phyloP scores from a whole-genome alignment of 2,797 vertebrate genomes.

The Pseudochirops cupreus region DNA sequence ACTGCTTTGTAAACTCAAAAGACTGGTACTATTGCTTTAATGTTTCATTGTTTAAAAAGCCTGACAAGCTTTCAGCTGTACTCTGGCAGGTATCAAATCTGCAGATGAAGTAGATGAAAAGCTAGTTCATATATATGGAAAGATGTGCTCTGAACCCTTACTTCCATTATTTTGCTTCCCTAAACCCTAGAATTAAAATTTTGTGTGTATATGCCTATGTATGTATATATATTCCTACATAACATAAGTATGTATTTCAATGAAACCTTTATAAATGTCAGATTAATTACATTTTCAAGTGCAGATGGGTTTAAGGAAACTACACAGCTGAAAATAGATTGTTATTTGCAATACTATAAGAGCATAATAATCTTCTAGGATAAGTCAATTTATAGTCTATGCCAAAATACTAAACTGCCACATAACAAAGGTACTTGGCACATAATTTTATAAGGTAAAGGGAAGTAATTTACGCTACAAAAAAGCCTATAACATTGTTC shows the following conservation, averaged over 20 bases:
- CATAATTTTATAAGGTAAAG: conserved; percentile 70
- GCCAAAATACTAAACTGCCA: conserved; percentile 78
- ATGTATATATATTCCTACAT: conserved; percentile 78
- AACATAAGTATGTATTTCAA: conserved; percentile 83
- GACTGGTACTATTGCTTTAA: background rate
- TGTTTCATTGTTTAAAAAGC: background rate
- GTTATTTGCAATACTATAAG: conserved; percentile 82
- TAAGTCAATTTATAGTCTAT: conserved; percentile 77
- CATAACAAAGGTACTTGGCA: conserved; percentile 71
- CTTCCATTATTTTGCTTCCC: conserved; percentile 46
- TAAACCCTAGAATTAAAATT: conserved; percentile 65
- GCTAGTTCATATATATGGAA: conserved; percentile 36
- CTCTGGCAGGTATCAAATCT: background rate
- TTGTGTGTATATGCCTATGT: conserved; percentile 82
- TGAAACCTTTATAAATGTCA: conserved; percentile 84
- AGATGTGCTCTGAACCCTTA: conserved; percentile 57
- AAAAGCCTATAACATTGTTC: conserved; percentile 23
- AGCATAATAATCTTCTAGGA: conserved; percentile 79
- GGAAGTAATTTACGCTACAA: conserved; percentile 52
- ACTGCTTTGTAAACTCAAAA: conserved; percentile 22
- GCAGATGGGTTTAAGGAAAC: conserved; percentile 85
- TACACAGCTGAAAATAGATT: conserved; percentile 82
- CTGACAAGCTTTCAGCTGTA: background rate
- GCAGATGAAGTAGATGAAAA: conserved; percentile 27
- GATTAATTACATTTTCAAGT: conserved; percentile 85